These are phyloP conservation scores for Cardiocondyla obscurior DNA, from an alignment of 1,140 invertebrate genomes.

Conservation along the genomic window DNA sequence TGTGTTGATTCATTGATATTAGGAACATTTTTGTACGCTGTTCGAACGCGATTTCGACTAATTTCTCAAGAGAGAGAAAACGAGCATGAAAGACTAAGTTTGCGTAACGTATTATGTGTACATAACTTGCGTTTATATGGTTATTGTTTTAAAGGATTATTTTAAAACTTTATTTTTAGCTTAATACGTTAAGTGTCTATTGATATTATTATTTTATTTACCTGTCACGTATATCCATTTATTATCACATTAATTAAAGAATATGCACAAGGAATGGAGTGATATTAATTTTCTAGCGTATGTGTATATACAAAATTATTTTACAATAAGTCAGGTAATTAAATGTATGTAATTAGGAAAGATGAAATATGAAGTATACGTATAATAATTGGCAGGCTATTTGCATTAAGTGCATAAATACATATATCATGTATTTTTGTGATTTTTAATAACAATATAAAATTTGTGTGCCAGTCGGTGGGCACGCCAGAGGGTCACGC, in stretches of 20 bases:
- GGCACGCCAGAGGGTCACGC: background rate
- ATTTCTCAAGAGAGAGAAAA: background rate
- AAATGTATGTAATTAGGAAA: too few species aligned
- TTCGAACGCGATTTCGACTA: background rate
- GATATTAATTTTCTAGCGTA: background rate
- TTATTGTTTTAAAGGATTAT: background rate
- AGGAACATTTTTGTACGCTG: background rate
- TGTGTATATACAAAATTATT: background rate
- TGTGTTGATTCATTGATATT: constrained; percentile 9
- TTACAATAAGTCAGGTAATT: background rate
- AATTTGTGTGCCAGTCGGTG: background rate
- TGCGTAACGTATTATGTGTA: background rate
- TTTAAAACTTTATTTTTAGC: background rate
- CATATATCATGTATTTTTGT: background rate
- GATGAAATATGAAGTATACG: background rate
- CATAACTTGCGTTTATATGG: background rate
- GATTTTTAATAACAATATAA: background rate
- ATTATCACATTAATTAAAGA: background rate
- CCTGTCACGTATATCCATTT: background rate
- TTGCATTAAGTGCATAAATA: background rate
- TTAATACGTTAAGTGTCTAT: background rate
- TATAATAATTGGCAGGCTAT: too few species aligned
- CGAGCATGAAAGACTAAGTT: background rate
- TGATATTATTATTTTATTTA: background rate
- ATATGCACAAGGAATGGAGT: background rate